Evolutionary conservation across 2,888 invertebrate species (phyloP), one percentile per base, ranked within the genome.

Genomic region (Eledona agricola): DNA sequence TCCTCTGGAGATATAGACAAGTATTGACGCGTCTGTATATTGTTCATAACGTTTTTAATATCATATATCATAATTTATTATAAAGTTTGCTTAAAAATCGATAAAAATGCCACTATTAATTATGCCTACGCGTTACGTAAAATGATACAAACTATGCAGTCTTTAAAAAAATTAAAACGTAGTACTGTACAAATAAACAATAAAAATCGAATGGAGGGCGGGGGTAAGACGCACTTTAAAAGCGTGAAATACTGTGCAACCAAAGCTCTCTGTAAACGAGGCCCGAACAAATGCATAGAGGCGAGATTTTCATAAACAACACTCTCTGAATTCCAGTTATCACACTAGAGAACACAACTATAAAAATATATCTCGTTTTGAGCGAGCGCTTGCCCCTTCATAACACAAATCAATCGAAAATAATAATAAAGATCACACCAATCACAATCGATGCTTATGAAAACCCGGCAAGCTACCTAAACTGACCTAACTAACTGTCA

Each of bases 401-500:
- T 19, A 19, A 5, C 9, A 35, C 9, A 4, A 35, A 35, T 19
- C n/a, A n/a, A n/a, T n/a, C n/a, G n/a, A n/a, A n/a, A n/a, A n/a
- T n/a, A n/a, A n/a, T 35, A 35, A 22, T 4, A 19, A 19, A 9
- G 25, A 35, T 25, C 40, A 22, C 38, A 50, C 32, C 34, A 53
- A 34, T 46, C 51, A 43, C 51, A 51, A 47, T 47, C 26, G 28
- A 31, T 47, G 52, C 53, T 53, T 53, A 53, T 47, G 53, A 53
- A 53, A 53, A 53, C 35, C 53, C 47, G 53, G 53, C 53, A 53
- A 53, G 53, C 53, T 50, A 55, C 51, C 55, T 32, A 28, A 12
- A 20, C 23, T 32, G n/a, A 35, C 37, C 29, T 28, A 40, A 60
- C 54, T 61, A 61, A 61, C 67, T 66, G 55, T 66, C 68, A 29